Conservation (phyloP, 2,113 vertebrate species). For the Microcebus tavaratra region DNA sequence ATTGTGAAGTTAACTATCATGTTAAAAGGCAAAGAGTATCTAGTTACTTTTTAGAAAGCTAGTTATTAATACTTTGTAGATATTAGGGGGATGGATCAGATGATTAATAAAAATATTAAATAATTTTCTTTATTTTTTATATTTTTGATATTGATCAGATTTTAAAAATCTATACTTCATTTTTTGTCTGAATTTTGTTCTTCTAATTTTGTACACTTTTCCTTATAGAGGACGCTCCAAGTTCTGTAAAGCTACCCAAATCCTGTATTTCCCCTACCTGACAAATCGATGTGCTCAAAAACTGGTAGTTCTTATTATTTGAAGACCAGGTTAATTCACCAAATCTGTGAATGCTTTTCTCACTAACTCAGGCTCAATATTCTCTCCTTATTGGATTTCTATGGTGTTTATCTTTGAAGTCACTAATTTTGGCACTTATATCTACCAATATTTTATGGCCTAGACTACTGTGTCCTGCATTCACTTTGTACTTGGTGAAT, state of each 20-base stretch:
- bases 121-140: not conserved
- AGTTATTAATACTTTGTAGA: not conserved
- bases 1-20: not conserved
- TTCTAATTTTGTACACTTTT: not conserved
- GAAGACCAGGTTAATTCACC: not conserved
- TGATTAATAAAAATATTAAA: not conserved
- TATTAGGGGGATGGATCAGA: not conserved
- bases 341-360: not conserved
- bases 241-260: not conserved
- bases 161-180: not conserved
- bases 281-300: not conserved
- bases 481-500: not conserved
- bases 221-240: not conserved
- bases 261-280: not conserved
- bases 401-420: not conserved
- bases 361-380: not conserved
- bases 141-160: not conserved
- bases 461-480: not conserved
- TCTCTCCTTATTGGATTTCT: not conserved
- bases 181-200: not conserved
- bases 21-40: not conserved
- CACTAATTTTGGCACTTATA: not conserved
- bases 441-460: not conserved
- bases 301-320: not conserved
- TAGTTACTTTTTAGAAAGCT: not conserved